Evolutionary conservation across 1,140 invertebrate species (phyloP).

Genomic region (Halesus radiatus): DNA sequence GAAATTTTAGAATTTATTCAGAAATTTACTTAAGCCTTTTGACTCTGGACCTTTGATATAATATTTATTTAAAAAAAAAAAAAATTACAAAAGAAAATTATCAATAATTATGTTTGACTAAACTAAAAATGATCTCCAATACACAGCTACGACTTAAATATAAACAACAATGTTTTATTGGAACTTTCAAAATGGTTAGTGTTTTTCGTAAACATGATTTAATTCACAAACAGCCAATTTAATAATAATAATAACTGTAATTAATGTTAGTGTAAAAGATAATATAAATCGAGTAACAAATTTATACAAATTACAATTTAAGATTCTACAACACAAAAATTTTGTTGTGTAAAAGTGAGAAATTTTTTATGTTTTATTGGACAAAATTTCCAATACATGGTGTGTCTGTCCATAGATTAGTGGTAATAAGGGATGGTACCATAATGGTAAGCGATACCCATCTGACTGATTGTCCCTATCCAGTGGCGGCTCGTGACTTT

Average conservation of each 20-base stretch:
- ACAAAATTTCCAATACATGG: background rate
- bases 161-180: background rate
- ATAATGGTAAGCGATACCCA: too few species aligned
- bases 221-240: background rate
- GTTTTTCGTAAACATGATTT: slow-evolving; percentile 4
- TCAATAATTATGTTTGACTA: too few species aligned
- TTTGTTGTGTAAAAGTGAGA: background rate
- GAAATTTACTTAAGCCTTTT: too few species aligned
- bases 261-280: background rate
- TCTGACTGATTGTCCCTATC: too few species aligned
- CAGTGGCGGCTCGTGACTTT: too few species aligned
- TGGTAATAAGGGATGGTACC: background rate
- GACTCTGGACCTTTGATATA: too few species aligned
- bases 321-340: background rate
- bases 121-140: background rate
- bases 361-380: background rate
- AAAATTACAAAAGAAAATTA: too few species aligned
- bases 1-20: too few species aligned
- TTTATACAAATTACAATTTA: slow-evolving; percentile 8
- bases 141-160: background rate
- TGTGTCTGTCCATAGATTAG: background rate
- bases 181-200: slow-evolving; percentile 14
- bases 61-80: too few species aligned
- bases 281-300: slow-evolving; percentile 4
- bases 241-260: background rate